Evolutionary conservation across 1,140 invertebrate genomes (phyloP).

Genomic region (Amyelois transitella): DNA sequence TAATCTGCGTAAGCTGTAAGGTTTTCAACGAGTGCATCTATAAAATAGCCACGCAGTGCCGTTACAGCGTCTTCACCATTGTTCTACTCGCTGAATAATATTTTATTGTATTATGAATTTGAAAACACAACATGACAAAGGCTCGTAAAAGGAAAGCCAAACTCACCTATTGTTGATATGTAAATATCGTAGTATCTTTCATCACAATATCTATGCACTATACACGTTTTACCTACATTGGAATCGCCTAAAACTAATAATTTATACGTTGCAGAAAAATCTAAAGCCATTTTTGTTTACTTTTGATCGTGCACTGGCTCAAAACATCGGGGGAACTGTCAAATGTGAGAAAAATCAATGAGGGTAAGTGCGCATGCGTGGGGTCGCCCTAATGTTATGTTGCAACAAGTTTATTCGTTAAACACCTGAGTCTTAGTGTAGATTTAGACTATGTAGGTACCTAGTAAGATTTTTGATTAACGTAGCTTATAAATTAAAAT

Average conservation of each 20-base stretch:
- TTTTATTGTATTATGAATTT: constrained; percentile 17
- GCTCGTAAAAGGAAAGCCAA: constrained; percentile 46
- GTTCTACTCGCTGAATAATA: not conserved
- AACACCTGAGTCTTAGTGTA: not conserved
- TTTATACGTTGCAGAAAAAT: constrained; percentile 89
- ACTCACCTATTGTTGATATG: constrained; percentile 92
- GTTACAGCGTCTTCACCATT: not conserved
- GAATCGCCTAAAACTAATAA: constrained; percentile 91
- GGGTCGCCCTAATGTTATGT: constrained; percentile 26
- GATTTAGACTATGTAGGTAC: too few species aligned
- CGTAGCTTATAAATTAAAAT: too few species aligned
- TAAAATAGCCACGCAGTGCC: constrained; percentile 14
- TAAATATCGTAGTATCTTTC: constrained; percentile 93
- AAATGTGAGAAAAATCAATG: constrained; percentile 71
- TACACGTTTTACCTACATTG: constrained; percentile 94
- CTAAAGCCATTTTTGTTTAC: constrained; percentile 82
- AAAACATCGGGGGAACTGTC: constrained; percentile 69
- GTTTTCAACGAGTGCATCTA: not conserved
- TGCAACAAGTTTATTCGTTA: constrained; percentile 29
- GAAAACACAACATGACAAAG: constrained; percentile 47
- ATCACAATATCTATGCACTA: constrained; percentile 92
- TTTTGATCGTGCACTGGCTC: constrained; percentile 52
- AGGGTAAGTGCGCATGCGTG: constrained; percentile 56
- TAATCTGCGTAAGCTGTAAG: too few species aligned
- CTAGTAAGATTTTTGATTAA: too few species aligned